Evolutionary conservation across 2,888 invertebrate species (phyloP).

Genomic region (Acrobasis repandana): DNA sequence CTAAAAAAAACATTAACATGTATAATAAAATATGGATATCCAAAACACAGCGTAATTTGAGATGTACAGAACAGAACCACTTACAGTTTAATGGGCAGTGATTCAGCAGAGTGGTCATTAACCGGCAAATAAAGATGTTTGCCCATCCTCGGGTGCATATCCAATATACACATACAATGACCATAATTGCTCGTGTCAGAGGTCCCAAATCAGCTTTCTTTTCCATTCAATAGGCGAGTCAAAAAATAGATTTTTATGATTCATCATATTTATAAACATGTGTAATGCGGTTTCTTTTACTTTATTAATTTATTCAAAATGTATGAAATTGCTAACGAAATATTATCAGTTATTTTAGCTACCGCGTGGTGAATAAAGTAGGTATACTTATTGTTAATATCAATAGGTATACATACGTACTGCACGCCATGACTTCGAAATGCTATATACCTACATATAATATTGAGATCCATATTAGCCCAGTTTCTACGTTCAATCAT

Average conservation of each 20-base stretch:
- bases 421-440: not conserved
- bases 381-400: too few species aligned
- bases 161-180: slow-evolving; percentile 50
- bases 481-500: not conserved
- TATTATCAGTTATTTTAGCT: not conserved
- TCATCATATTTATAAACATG: not conserved
- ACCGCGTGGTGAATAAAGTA: too few species aligned
- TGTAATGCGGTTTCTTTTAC: slow-evolving; percentile 1
- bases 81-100: slow-evolving; percentile 28
- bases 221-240: slow-evolving; percentile 24
- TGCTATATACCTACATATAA: not conserved
- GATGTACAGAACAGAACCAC: slow-evolving; percentile 7
- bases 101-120: slow-evolving; percentile 37
- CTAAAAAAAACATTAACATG: not conserved
- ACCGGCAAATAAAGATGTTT: slow-evolving; percentile 46
- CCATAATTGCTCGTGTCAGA: slow-evolving; percentile 61
- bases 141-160: slow-evolving; percentile 41
- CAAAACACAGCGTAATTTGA: not conserved
- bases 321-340: not conserved
- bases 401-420: too few species aligned
- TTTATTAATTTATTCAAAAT: not conserved
- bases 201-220: slow-evolving; percentile 41
- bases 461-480: not conserved
- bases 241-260: not conserved
- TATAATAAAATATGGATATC: not conserved